Base-by-base conservation (phyloP, 1,140 invertebrate species). In the Xylocopa sonorina region DNA sequence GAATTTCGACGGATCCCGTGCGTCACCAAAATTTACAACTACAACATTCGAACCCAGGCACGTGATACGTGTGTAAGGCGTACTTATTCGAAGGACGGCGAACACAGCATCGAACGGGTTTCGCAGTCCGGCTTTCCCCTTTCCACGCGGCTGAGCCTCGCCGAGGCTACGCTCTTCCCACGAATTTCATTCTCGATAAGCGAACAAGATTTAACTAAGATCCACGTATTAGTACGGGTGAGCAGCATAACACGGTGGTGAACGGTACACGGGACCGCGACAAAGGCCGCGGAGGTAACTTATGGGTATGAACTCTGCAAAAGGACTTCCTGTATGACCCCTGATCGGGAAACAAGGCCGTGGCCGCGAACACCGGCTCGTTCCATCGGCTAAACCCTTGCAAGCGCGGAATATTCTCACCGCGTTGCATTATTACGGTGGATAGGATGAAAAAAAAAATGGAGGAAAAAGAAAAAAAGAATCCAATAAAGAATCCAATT, bases 281-380 rank as follows among this genome's bases (percentile, higher is more conserved):
- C 75, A 78, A 78, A 78, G 75, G 51, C 66, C 75, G 66, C 29
- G 55, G 43, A 71, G 67, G 75, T 78, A 78, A 78, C 75, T 78
- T 78, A 78, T 78, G 75, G 75, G 75, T 78, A 78, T 78, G 75
- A 78, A 78, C 75, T 78, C 75, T 78, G 75, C 75, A 71, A 71
- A 78, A 78, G 75, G 75, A 78, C 75, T 78, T 78, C 75, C 75
- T 78, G 75, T 32, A 78, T 78, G 75, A 78, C 75, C 75, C 60
- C 75, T 78, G 75, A 78, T 78, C 75, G 75, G 75, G 75, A 78
- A 78, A 78, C 75, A 78, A 78, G 75, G 67, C 75, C 75, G 75
- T 78, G 75, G 75, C 75, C 75, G 48, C 66, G 55, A 60, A 66
- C n/a, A n/a, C 27, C 38, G 43, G n/a, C 38, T 71, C 66, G 55